Evolutionary conservation across 2,888 invertebrate genomes (phyloP).

Genomic region (Steinernema scapterisci): DNA sequence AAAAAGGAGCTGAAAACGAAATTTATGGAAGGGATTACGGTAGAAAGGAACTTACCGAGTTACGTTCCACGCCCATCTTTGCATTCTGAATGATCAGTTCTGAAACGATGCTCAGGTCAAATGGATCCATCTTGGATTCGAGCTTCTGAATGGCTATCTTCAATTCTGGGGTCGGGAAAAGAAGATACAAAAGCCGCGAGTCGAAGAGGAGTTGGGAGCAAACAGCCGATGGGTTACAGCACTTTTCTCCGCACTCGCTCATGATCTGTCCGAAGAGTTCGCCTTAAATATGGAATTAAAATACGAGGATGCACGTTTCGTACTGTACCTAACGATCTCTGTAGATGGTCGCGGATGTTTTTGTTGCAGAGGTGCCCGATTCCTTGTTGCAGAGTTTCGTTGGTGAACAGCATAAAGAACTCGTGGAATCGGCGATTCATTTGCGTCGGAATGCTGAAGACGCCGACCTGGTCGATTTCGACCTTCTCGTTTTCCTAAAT

Average conservation of each 20-base stretch:
- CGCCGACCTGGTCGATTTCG: conserved; percentile 39
- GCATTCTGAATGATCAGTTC: conserved; percentile 46
- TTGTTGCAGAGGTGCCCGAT: conserved; percentile 24
- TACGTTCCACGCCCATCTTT: conserved; percentile 41
- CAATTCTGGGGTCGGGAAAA: conserved; percentile 44
- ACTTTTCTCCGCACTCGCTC: neutral
- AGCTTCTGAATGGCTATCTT: conserved; percentile 40
- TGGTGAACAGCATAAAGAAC: neutral
- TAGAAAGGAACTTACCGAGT: conserved; percentile 38
- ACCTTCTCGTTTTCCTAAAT: conserved; percentile 38
- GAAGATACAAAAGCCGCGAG: conserved; percentile 41
- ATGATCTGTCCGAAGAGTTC: neutral
- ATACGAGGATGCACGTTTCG: neutral
- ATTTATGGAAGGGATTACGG: too few species aligned
- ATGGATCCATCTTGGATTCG: conserved; percentile 47
- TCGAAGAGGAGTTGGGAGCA: conserved; percentile 46
- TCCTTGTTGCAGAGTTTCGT: neutral
- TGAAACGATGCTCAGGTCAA: conserved; percentile 44
- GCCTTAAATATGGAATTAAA: too few species aligned
- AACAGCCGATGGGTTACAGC: neutral
- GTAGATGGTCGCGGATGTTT: neutral
- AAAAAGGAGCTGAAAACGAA: neutral
- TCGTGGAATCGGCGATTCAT: conserved; percentile 1
- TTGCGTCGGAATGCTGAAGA: conserved; percentile 45
- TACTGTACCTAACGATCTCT: neutral